Conservation (phyloP, 1,140 invertebrate species). For the Drosophila tsacasi region DNA sequence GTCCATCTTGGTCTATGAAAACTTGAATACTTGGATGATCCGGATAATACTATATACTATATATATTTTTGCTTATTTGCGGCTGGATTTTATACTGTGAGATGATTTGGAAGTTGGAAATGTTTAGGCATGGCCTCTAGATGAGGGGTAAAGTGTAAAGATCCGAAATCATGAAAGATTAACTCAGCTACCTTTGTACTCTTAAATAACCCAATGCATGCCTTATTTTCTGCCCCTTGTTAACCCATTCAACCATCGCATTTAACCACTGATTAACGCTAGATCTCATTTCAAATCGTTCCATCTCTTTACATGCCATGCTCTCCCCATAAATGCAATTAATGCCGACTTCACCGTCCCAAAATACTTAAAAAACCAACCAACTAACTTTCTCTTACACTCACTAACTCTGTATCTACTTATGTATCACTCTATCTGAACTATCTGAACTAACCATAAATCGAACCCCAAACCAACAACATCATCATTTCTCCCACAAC, state of each 20-base stretch:
- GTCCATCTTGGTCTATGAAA: not conserved
- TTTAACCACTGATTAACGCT: slow-evolving; percentile 43
- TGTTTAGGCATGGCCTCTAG: not conserved
- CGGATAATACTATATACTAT: too few species aligned
- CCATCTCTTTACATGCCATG: slow-evolving; percentile 81
- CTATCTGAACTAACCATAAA: not conserved
- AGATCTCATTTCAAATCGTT: slow-evolving; percentile 65
- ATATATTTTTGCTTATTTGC: not conserved
- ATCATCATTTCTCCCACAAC: slow-evolving; percentile 14
- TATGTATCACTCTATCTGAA: not conserved
- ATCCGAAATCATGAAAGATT: not conserved
- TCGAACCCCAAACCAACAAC: slow-evolving; percentile 3
- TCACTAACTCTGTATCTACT: not conserved
- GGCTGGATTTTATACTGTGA: not conserved
- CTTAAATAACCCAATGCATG: slow-evolving; percentile 9
- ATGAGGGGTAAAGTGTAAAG: not conserved
- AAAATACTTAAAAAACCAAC: slow-evolving; percentile 14
- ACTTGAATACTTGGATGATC: not conserved
- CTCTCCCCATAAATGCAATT: slow-evolving; percentile 62
- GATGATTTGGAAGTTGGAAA: not conserved
- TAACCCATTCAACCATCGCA: slow-evolving; percentile 6
- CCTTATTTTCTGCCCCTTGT: not conserved
- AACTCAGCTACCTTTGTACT: not conserved
- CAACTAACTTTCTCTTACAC: slow-evolving; percentile 1
- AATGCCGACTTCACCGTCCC: slow-evolving; percentile 38